Conservation (phyloP, 2,797 vertebrate species). For the Microhierax caerulescens region DNA sequence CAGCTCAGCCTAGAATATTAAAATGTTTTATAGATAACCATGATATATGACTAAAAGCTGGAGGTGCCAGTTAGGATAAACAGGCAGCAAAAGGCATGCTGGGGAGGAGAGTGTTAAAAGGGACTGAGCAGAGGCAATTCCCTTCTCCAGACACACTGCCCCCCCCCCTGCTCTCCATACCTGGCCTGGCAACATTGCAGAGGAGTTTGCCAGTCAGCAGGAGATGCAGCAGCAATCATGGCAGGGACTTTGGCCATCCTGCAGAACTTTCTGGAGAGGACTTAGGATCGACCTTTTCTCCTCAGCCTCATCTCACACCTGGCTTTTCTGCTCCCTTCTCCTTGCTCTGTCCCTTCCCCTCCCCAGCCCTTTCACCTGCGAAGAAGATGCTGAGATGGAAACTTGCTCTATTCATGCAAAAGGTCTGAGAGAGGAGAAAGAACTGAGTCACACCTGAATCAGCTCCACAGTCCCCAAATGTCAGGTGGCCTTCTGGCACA, state of each 20-base stretch:
- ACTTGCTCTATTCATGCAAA: background rate
- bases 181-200: background rate
- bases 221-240: background rate
- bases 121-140: background rate
- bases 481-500: background rate
- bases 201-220: background rate
- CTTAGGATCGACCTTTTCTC: background rate
- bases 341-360: background rate
- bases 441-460: background rate
- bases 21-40: background rate
- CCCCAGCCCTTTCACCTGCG: background rate
- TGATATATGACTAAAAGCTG: background rate
- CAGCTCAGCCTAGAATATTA: background rate
- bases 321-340: background rate
- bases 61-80: background rate
- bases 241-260: background rate
- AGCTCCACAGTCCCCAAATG: background rate
- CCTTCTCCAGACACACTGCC: background rate
- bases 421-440: background rate
- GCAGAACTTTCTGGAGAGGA: background rate
- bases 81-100: background rate
- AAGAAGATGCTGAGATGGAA: background rate
- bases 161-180: background rate
- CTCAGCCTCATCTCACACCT: background rate
- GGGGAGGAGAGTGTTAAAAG: background rate